Evolutionary conservation across 1,140 invertebrate genomes (phyloP).

Genomic region (Hormaphis cornu): DNA sequence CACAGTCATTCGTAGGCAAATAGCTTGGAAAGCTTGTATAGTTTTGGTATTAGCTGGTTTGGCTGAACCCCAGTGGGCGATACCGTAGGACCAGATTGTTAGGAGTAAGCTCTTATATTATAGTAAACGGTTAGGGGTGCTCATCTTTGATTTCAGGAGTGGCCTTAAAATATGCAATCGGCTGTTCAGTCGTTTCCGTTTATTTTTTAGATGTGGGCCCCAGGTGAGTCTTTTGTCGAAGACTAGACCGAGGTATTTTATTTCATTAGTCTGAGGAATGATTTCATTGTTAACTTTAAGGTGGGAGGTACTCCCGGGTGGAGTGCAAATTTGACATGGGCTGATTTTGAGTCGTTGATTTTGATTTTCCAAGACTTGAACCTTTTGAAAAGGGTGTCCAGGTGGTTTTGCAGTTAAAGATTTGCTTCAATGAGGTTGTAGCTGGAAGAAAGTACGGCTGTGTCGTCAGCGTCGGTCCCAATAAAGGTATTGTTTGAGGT

Average conservation of each 20-base stretch:
- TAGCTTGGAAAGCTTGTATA: conserved; percentile 33
- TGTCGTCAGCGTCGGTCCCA: conserved; percentile 21
- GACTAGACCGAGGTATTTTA: conserved; percentile 28
- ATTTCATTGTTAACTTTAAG: background rate
- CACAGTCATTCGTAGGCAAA: conserved; percentile 1
- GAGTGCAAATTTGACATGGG: conserved; percentile 7
- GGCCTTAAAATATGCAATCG: no score
- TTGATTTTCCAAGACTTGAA: background rate
- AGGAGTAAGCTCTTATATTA: conserved; percentile 39
- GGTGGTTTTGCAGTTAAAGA: background rate
- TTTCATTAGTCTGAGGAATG: background rate
- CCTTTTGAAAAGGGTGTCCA: background rate
- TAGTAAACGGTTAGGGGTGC: no score
- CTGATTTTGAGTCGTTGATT: background rate
- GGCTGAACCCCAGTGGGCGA: conserved; percentile 39
- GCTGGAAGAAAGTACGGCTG: conserved; percentile 1
- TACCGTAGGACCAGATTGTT: conserved; percentile 40
- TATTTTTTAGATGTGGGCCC: background rate
- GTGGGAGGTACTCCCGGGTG: background rate
- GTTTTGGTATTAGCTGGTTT: conserved; percentile 37
- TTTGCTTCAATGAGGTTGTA: background rate
- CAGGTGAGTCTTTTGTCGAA: background rate
- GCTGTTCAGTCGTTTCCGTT: conserved; percentile 30
- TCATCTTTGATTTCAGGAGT: no score
- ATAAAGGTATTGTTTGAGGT: background rate